A percentile compares a stretch with the other conserved stretches of the same genome.
These are phyloP conservation scores for Epinephelus cyanopodus DNA, from an alignment of 2,113 vertebrate species.

Conservation along the genomic window DNA sequence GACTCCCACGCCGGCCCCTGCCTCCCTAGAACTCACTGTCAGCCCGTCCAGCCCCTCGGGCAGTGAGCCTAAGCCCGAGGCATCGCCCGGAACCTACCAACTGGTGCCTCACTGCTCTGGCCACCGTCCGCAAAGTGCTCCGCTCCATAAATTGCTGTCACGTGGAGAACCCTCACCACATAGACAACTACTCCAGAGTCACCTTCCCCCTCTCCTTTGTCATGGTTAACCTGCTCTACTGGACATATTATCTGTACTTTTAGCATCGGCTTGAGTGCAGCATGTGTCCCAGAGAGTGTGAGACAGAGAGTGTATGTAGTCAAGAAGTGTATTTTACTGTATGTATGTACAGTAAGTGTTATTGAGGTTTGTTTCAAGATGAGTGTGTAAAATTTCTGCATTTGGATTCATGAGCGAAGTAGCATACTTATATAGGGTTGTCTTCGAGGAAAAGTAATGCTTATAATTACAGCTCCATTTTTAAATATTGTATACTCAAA, in stretches of 20 bases:
- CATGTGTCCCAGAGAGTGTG: constrained; percentile 39
- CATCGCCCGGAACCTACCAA: constrained; percentile 67
- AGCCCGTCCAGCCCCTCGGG: constrained; percentile 75
- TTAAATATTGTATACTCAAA: neutral
- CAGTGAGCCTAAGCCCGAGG: constrained; percentile 78
- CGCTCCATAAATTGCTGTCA: constrained; percentile 86
- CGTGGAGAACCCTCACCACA: constrained; percentile 92
- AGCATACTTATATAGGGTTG: constrained; percentile 24
- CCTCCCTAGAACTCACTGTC: constrained; percentile 70
- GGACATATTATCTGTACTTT: constrained; percentile 94
- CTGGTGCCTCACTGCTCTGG: constrained; percentile 77
- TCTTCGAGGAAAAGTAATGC: neutral
- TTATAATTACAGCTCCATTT: constrained; percentile 43
- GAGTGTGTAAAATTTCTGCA: constrained; percentile 48
- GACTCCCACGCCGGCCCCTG: constrained; percentile 42
- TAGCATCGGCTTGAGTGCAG: constrained; percentile 67
- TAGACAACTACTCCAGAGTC: constrained; percentile 93
- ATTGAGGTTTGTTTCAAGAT: constrained; percentile 46
- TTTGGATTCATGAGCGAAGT: constrained; percentile 49
- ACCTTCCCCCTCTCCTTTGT: constrained; percentile 91
- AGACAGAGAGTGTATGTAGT: constrained; percentile 44
- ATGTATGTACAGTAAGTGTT: constrained; percentile 62
- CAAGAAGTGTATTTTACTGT: constrained; percentile 58
- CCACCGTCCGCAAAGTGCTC: constrained; percentile 83
- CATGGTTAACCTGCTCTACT: constrained; percentile 92